A percentile compares a stretch with the other conserved stretches of the same genome.
Conservation (phyloP, 2,888 invertebrate species). For the Brachyptera putata region DNA sequence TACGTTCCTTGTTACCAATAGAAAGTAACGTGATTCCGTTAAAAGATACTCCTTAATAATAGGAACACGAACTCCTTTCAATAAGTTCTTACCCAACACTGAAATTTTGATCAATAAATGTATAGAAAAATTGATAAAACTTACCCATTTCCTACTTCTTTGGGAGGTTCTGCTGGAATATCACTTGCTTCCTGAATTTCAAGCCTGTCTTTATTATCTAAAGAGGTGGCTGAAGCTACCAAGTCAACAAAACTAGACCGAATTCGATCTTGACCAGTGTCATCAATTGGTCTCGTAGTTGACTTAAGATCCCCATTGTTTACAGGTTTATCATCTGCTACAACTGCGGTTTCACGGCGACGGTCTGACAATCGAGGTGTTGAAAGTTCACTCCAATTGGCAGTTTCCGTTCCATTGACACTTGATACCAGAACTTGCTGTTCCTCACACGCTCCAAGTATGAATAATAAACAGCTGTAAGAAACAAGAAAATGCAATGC, state of each 20-base stretch:
- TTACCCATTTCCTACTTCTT: neutral
- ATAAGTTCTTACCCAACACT: too few relatives aligned
- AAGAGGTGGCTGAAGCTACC: neutral
- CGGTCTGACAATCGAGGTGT: too few relatives aligned
- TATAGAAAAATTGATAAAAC: too few relatives aligned
- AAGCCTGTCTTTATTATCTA: neutral
- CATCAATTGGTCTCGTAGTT: neutral
- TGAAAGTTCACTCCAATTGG: neutral
- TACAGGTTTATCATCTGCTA: neutral
- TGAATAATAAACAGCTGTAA: constrained; percentile 56
- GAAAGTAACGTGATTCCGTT: too few relatives aligned
- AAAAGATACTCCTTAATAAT: too few relatives aligned
- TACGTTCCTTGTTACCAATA: too few relatives aligned
- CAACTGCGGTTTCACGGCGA: neutral
- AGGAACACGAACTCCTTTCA: too few relatives aligned
- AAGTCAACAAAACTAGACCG: constrained; percentile 7
- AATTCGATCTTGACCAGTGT: neutral
- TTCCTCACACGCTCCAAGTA: constrained; percentile 56
- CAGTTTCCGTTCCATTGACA: neutral
- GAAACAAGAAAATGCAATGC: constrained; percentile 37
- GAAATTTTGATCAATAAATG: too few relatives aligned
- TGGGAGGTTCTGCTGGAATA: neutral
- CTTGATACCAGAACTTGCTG: constrained; percentile 38
- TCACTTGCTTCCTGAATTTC: neutral
- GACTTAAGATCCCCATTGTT: too few relatives aligned